Conservation (phyloP, 2,888 invertebrate genomes). For the Acleris holmiana region DNA sequence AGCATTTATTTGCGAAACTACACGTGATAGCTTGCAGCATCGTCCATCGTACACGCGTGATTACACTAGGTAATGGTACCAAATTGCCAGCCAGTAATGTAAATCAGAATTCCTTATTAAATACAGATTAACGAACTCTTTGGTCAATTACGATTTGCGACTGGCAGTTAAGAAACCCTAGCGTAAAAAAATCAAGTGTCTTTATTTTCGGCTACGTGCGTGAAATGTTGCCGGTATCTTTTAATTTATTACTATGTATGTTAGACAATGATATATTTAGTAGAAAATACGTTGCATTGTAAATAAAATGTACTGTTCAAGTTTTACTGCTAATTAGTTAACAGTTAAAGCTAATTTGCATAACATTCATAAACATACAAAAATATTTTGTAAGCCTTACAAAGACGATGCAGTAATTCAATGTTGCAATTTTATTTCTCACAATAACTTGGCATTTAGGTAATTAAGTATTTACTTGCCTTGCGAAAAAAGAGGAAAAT, state of each 20-base stretch:
- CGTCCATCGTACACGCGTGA: slow-evolving; percentile 13
- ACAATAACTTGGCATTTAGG: slow-evolving; percentile 1
- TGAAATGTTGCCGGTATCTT: background rate
- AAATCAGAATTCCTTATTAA: slow-evolving; percentile 13
- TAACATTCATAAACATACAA: background rate
- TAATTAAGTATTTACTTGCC: background rate
- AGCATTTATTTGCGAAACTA: slow-evolving; percentile 15
- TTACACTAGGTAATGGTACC: slow-evolving; percentile 9
- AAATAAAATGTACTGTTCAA: too few species aligned
- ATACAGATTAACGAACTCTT: slow-evolving; percentile 11
- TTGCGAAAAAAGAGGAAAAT: background rate
- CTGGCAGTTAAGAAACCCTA: slow-evolving; percentile 2
- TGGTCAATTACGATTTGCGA: background rate
- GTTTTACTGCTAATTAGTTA: slow-evolving; percentile 18
- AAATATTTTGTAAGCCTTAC: slow-evolving; percentile 11
- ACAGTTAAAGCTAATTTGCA: background rate
- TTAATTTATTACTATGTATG: too few species aligned
- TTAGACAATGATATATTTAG: too few species aligned
- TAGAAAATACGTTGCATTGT: too few species aligned
- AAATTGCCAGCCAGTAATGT: slow-evolving; percentile 10
- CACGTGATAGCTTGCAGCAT: slow-evolving; percentile 9
- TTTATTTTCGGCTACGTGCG: background rate
- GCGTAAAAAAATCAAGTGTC: background rate
- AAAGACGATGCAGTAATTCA: slow-evolving; percentile 7
- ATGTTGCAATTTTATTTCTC: slow-evolving; percentile 18